phyloP scores from a whole-genome alignment of 2,888 invertebrate species.

The Podotricha telesiphe region DNA sequence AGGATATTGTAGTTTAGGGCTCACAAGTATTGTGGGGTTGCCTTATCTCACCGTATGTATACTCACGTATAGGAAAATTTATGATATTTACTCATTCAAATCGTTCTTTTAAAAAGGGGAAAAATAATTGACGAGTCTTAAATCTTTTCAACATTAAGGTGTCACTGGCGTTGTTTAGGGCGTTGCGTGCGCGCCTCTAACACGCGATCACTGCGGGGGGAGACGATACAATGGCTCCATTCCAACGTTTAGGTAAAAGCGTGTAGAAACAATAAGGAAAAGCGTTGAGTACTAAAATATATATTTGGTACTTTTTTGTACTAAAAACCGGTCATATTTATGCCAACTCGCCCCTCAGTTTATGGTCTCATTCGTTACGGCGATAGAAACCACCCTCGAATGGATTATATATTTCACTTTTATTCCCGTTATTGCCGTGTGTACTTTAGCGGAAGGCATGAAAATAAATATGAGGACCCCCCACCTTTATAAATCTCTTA shows the following conservation, averaged over 20 bases:
- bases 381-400: slow-evolving; percentile 35
- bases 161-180: slow-evolving; percentile 31
- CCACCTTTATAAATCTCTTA: slow-evolving; percentile 5
- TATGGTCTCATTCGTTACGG: slow-evolving; percentile 34
- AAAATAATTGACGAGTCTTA: slow-evolving; percentile 39
- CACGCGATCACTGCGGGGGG: slow-evolving; percentile 35
- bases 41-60: neutral
- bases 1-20: neutral
- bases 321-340: slow-evolving; percentile 18
- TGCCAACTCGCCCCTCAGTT: slow-evolving; percentile 4
- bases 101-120: slow-evolving; percentile 20
- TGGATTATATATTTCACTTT: slow-evolving; percentile 32
- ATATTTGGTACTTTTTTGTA: slow-evolving; percentile 6
- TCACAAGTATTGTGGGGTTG: slow-evolving; percentile 11
- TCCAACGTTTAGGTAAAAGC: slow-evolving; percentile 30
- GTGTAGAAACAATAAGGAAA: slow-evolving; percentile 16
- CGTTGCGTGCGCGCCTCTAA: slow-evolving; percentile 13
- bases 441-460: slow-evolving; percentile 3
- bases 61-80: slow-evolving; percentile 17
- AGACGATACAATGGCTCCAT: slow-evolving; percentile 28
- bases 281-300: neutral
- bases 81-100: slow-evolving; percentile 28
- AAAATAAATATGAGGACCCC: slow-evolving; percentile 8
- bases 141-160: slow-evolving; percentile 36
- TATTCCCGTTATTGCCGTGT: neutral